phyloP scores from a whole-genome alignment of 2,888 invertebrate species.

The Campopleginae sp. region DNA sequence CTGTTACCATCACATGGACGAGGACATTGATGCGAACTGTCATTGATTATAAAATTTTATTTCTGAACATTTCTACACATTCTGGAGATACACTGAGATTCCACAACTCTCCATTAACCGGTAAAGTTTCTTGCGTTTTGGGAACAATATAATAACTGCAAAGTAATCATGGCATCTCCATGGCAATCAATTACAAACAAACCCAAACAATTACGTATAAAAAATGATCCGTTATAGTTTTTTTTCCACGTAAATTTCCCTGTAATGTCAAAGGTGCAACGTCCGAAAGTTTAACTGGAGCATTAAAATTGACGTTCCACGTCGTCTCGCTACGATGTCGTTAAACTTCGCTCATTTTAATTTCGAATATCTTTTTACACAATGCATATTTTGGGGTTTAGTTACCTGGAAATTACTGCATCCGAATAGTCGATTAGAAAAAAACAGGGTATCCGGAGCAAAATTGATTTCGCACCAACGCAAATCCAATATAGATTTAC shows the following conservation, averaged over 20 bases:
- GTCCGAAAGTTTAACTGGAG: background rate
- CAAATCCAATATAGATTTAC: too few relatives aligned
- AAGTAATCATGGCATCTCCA: background rate
- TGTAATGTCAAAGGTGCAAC: background rate
- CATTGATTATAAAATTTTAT: background rate
- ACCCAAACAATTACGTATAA: too few relatives aligned
- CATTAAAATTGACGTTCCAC: background rate
- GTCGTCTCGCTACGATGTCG: background rate
- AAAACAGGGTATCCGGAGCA: background rate
- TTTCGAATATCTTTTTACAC: background rate
- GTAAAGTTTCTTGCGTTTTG: conserved; percentile 44
- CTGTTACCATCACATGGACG: background rate
- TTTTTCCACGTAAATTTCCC: background rate
- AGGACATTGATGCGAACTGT: background rate
- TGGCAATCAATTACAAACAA: background rate
- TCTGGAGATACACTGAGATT: background rate
- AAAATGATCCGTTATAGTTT: background rate
- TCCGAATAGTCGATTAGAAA: too few relatives aligned
- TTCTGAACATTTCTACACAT: background rate
- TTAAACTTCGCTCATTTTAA: background rate
- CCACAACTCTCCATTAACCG: conserved; percentile 64
- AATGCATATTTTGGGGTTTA: background rate
- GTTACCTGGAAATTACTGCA: background rate
- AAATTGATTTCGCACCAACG: too few relatives aligned
- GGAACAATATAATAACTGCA: conserved; percentile 29